Percentiles rank a stretch among this genome's conserved stretches.
Evolutionary conservation across 2,113 vertebrate species (phyloP).

Genomic region (Pseudonaja textilis): DNA sequence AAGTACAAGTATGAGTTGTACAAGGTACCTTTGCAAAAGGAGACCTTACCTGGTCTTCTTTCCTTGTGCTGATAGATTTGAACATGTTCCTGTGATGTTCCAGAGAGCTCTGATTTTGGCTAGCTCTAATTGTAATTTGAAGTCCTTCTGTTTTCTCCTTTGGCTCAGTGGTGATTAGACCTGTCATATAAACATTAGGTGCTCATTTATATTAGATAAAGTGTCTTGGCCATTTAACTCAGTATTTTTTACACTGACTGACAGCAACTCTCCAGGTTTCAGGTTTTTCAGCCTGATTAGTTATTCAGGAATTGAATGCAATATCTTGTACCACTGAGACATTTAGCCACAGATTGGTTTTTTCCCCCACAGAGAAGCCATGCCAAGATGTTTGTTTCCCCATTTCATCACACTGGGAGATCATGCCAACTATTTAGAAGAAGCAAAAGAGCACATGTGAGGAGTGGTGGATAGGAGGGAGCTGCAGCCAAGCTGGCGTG

Average conservation of each 20-base stretch:
- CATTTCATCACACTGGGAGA: background rate
- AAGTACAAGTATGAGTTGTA: background rate
- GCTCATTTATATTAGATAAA: background rate
- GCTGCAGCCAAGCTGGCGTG: background rate
- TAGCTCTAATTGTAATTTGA: background rate
- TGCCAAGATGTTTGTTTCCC: background rate
- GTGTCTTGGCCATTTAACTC: background rate
- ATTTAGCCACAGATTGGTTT: background rate
- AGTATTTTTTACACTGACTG: background rate
- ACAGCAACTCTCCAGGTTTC: background rate
- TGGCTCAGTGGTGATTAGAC: background rate
- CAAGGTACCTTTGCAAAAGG: background rate
- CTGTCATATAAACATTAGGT: background rate
- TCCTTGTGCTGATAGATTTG: background rate
- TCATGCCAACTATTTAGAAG: background rate
- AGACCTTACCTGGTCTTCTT: background rate
- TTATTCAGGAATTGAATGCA: background rate
- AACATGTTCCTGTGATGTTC: background rate
- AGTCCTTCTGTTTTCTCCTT: background rate
- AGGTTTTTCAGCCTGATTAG: background rate
- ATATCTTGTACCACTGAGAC: background rate
- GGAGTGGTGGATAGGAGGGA: too few species aligned
- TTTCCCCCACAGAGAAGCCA: background rate
- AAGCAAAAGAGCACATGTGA: background rate
- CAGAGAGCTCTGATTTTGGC: background rate